phyloP scores from a whole-genome alignment of 1,140 invertebrate species.

The Triops longicaudatus region DNA sequence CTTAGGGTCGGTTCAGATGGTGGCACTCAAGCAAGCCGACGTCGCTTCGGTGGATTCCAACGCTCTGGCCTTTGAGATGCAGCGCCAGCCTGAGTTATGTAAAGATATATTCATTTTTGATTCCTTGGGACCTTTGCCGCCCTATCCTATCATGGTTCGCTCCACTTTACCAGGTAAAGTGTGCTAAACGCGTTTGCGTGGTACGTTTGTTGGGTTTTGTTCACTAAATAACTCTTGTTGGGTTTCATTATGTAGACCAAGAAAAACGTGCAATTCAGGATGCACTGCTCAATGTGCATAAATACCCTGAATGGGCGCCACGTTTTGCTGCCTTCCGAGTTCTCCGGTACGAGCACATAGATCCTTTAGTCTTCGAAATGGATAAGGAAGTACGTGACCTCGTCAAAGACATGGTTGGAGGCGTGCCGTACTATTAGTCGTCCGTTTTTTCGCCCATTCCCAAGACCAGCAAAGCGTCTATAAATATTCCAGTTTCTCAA shows the following conservation, averaged over 20 bases:
- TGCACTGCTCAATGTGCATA: constrained; percentile 20
- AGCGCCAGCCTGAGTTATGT: constrained; percentile 47
- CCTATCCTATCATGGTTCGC: constrained; percentile 51
- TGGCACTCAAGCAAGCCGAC: constrained; percentile 50
- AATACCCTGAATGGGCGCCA: constrained; percentile 19
- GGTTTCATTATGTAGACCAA: constrained; percentile 5
- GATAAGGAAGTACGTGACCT: constrained; percentile 23
- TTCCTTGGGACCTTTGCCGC: constrained; percentile 51
- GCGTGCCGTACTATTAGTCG: constrained; percentile 22
- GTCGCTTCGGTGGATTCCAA: constrained; percentile 54
- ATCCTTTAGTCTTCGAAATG: constrained; percentile 25
- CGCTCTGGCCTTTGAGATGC: constrained; percentile 46
- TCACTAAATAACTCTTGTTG: neutral
- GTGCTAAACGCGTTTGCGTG: neutral
- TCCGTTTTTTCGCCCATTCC: neutral
- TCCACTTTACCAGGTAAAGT: constrained; percentile 45
- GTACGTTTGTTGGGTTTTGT: neutral
- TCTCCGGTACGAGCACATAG: constrained; percentile 21
- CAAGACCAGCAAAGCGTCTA: neutral
- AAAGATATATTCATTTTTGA: constrained; percentile 48
- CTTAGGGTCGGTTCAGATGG: constrained; percentile 51
- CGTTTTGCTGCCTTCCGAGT: constrained; percentile 19
- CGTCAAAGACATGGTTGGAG: constrained; percentile 23
- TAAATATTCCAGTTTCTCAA: too few species aligned
- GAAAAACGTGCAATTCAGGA: constrained; percentile 16